Evolutionary conservation across 2,888 invertebrate species (phyloP).

Genomic region (Sepioteuthis lessoniana): DNA sequence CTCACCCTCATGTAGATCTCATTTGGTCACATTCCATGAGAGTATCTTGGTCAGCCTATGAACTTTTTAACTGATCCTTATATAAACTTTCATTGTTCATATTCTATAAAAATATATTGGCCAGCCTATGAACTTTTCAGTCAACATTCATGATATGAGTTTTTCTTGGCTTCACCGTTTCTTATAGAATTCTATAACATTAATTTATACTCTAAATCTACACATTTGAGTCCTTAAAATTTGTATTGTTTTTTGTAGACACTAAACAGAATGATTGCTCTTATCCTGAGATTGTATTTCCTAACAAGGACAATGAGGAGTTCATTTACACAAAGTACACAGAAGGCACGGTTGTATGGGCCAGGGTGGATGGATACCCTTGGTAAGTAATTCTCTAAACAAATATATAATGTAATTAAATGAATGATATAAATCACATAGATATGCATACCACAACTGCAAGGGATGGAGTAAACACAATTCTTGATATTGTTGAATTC

Average conservation of each 20-base stretch:
- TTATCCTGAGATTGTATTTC: conserved; percentile 74
- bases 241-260: conserved; percentile 55
- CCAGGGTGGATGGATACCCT: conserved; percentile 79
- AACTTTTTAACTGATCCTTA: too few species aligned
- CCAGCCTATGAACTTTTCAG: too few species aligned
- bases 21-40: too few species aligned
- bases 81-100: too few species aligned
- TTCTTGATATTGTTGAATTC: too few species aligned
- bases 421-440: background rate
- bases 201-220: background rate
- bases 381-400: conserved; percentile 74
- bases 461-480: too few species aligned
- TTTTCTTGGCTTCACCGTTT: too few species aligned
- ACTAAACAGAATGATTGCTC: conserved; percentile 77
- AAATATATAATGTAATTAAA: background rate
- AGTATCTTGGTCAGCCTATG: too few species aligned
- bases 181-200: background rate
- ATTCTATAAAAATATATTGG: too few species aligned
- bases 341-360: conserved; percentile 83
- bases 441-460: too few species aligned
- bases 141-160: too few species aligned
- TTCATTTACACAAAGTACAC: conserved; percentile 80
- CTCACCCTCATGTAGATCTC: too few species aligned
- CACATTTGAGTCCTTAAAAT: background rate
- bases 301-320: conserved; percentile 75